Evolutionary conservation across 2,888 invertebrate species (phyloP), one percentile per base, ranked within the genome.

Genomic region (Pachymerium ferrugineum): DNA sequence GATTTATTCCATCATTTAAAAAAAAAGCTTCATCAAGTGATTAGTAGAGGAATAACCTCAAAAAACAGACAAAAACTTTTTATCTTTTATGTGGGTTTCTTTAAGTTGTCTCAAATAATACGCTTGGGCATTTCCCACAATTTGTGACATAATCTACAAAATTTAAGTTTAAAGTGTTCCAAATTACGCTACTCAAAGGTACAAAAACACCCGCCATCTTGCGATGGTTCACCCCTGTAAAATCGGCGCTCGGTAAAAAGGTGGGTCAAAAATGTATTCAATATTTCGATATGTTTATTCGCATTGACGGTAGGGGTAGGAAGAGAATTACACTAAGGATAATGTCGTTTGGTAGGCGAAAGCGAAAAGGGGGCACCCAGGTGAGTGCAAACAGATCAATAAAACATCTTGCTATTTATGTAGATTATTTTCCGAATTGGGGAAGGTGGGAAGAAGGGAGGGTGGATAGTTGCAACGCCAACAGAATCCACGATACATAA

Each of bases 351-450:
- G n/a, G n/a, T n/a, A n/a, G n/a, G 54, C 8, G 54, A 54, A 54
- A 25, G 54, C 54, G 22, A 54, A 22, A 6, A 54, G 54, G 54
- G 54, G 54, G 54, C 54, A 22, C 54, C 54, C 54, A 54, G 54
- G 54, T 54, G 54, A 54, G 54, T 54, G 54, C 54, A 54, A 54
- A 54, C 54, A 54, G 54, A 54, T 54, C 54, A 54, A 54, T 54
- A 54, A 54, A 54, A 54, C 54, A 54, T 25, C 54, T 54, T 54
- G 19, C 54, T 54, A 54, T 54, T 54, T 54, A 54, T 54, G 54
- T 54, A 54, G 54, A 54, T 54, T 54, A 54, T 54, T 54, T 54
- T 54, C 54, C 54, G 54, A 54, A 54, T 54, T 54, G 54, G 54
- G 54, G 54, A 47, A 47, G n/a, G n/a, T n/a, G n/a, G n/a, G 47